A percentile compares a stretch with the other conserved stretches of the same genome.
Conservation (phyloP, 2,888 invertebrate genomes). For the Kuschelorhynchus macadamiae region DNA sequence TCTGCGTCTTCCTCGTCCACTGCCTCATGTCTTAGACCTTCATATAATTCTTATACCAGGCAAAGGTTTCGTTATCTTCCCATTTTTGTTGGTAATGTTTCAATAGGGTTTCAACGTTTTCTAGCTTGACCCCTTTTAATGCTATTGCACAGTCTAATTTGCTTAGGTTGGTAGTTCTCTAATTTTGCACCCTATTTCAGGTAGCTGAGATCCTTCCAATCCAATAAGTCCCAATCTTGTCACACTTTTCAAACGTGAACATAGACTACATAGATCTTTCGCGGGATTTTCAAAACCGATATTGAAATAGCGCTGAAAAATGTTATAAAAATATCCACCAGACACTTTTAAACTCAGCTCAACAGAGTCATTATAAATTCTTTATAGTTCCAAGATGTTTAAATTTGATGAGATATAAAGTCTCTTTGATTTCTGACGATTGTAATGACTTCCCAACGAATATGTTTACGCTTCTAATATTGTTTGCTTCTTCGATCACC, state of each 20-base stretch:
- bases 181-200: background rate
- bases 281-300: too few species aligned
- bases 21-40: background rate
- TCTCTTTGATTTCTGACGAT: slow-evolving; percentile 9
- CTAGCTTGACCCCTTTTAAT: slow-evolving; percentile 5
- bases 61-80: slow-evolving; percentile 12
- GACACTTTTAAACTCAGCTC: slow-evolving; percentile 4
- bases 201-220: background rate
- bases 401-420: background rate
- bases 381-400: background rate
- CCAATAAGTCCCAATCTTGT: too few species aligned
- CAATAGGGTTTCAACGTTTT: background rate
- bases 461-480: background rate
- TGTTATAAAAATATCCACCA: background rate
- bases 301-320: too few species aligned
- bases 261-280: too few species aligned
- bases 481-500: slow-evolving; percentile 4
- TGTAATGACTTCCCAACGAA: background rate
- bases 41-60: background rate
- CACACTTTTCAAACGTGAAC: too few species aligned
- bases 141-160: background rate
- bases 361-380: slow-evolving; percentile 8
- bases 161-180: background rate
- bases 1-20: background rate
- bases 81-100: slow-evolving; percentile 8